Evolutionary conservation across 2,888 invertebrate genomes (phyloP).

Genomic region (Nemapogon koenigi): DNA sequence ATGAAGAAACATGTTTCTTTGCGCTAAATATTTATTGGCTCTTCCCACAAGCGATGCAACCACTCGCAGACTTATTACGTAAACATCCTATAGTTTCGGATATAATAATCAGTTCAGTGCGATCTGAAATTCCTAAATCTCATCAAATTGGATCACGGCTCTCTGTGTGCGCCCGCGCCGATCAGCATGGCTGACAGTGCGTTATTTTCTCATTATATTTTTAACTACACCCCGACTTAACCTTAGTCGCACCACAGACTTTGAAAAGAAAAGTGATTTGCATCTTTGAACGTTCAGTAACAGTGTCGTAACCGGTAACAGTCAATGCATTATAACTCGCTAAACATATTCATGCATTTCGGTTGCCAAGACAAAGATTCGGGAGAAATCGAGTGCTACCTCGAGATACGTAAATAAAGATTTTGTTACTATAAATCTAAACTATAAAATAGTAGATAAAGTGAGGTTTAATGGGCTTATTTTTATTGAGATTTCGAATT

Average conservation of each 20-base stretch:
- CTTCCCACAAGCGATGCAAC: conserved; percentile 13
- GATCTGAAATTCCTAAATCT: conserved; percentile 34
- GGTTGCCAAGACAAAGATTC: conserved; percentile 71
- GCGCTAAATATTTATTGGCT: no score
- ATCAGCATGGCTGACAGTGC: conserved; percentile 52
- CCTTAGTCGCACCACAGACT: conserved; percentile 51
- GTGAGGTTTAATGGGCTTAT: conserved; percentile 25
- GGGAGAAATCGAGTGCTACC: conserved; percentile 73
- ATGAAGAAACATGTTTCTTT: no score
- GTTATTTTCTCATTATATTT: conserved; percentile 56
- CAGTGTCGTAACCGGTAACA: conserved; percentile 16
- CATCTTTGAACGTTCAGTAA: conserved; percentile 1
- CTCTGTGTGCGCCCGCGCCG: conserved; percentile 41
- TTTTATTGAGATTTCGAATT: conserved; percentile 41
- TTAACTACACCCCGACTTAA: conserved; percentile 37
- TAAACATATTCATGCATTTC: conserved; percentile 61
- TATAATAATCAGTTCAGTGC: conserved; percentile 6
- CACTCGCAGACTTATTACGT: conserved; percentile 34
- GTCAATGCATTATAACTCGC: conserved; percentile 32
- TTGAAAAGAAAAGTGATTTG: conserved; percentile 41
- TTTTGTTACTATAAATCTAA: conserved; percentile 39
- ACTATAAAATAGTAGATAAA: conserved; percentile 13
- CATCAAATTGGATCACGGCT: conserved; percentile 45
- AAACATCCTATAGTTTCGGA: conserved; percentile 33
- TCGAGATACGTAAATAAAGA: conserved; percentile 70